Evolutionary conservation across 2,113 vertebrate genomes (phyloP).

Genomic region (Saimiri boliviensis): DNA sequence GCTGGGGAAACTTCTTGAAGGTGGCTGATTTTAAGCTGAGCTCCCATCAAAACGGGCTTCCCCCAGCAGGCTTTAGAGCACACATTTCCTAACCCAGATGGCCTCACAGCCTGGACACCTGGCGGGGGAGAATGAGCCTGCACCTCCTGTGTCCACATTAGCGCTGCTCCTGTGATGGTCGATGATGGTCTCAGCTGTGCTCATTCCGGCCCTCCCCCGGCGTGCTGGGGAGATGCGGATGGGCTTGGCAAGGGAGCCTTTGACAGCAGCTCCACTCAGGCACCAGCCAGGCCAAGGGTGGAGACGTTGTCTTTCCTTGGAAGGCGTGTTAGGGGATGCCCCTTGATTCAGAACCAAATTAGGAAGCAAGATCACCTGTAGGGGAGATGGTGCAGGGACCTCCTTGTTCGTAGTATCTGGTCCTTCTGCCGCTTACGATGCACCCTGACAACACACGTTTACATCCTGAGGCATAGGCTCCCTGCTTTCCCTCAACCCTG

Average conservation of each 20-base stretch:
- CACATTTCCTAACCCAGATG: constrained; percentile 42
- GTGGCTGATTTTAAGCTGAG: neutral
- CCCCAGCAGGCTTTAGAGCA: neutral
- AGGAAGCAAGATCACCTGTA: neutral
- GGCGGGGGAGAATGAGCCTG: neutral
- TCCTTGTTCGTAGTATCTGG: neutral
- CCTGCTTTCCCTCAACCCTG: neutral
- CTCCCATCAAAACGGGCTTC: neutral
- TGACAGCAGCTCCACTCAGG: neutral
- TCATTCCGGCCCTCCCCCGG: neutral
- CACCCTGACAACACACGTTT: neutral
- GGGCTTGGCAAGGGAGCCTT: neutral
- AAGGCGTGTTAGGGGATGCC: neutral
- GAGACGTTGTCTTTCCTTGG: neutral
- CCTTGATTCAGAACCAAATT: neutral
- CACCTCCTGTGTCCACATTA: neutral
- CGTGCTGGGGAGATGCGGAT: neutral
- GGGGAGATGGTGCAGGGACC: neutral
- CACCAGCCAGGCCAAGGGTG: neutral
- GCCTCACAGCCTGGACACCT: constrained; percentile 11
- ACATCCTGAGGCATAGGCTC: neutral
- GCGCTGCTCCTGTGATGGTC: neutral
- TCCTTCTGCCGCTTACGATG: neutral
- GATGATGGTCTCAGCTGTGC: neutral
- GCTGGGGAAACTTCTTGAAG: neutral